Conservation (phyloP, 2,113 vertebrate species). For the Sula dactylatra region DNA sequence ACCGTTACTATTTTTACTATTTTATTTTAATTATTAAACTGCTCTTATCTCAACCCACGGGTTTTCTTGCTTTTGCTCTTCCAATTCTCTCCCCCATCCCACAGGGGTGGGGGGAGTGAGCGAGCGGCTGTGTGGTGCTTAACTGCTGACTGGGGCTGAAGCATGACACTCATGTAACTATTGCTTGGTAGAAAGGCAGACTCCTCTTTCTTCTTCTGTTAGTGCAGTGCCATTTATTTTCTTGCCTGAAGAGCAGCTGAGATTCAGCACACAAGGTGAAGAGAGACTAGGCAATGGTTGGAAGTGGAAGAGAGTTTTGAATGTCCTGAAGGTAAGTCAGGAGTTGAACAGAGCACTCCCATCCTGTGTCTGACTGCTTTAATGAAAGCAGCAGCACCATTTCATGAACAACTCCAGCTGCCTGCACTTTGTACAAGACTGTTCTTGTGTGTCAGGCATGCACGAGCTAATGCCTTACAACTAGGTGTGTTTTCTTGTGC, state of each 20-base stretch:
- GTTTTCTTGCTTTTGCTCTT: too few species aligned
- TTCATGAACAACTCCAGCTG: not conserved
- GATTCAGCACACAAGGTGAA: not conserved
- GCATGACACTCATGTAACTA: not conserved
- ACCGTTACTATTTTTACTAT: too few species aligned
- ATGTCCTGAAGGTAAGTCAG: not conserved
- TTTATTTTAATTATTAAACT: too few species aligned
- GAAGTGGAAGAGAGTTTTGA: not conserved
- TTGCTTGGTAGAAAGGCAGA: not conserved
- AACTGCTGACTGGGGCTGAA: too few species aligned
- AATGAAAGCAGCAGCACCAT: not conserved
- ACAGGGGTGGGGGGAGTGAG: too few species aligned
- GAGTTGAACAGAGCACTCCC: not conserved
- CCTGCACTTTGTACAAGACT: not conserved
- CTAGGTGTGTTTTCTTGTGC: not conserved
- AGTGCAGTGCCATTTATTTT: not conserved
- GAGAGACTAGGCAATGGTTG: rapidly evolving
- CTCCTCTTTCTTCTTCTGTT: not conserved
- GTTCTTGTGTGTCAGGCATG: not conserved
- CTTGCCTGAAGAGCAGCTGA: not conserved
- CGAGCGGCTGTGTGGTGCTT: too few species aligned
- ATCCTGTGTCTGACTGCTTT: not conserved
- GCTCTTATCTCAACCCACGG: too few species aligned
- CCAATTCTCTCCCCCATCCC: too few species aligned
- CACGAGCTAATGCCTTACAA: not conserved